Conservation (phyloP, 2,797 vertebrate species). For the Aselliscus stoliczkanus region DNA sequence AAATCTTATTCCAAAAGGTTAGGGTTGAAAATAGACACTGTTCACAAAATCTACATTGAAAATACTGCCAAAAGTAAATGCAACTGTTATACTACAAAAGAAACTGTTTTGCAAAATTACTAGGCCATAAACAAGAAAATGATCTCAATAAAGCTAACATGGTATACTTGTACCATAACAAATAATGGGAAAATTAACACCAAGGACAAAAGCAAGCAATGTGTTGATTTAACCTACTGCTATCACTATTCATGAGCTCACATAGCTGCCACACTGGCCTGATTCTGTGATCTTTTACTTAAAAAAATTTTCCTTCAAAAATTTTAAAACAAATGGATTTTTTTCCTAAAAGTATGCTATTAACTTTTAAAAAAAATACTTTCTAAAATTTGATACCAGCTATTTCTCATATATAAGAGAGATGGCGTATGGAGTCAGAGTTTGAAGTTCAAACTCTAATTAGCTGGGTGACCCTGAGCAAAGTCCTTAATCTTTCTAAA, state of each 20-base stretch:
- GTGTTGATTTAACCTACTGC: neutral
- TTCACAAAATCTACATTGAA: neutral
- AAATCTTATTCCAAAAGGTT: constrained; percentile 2
- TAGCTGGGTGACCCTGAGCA: neutral
- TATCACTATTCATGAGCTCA: neutral
- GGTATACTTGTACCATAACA: neutral
- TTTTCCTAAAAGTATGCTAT: constrained; percentile 11
- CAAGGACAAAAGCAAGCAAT: constrained; percentile 7
- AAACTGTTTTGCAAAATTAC: neutral
- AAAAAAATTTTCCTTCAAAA: constrained; percentile 31
- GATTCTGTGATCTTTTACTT: neutral
- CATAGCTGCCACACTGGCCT: neutral
- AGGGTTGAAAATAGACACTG: neutral
- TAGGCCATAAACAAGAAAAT: neutral
- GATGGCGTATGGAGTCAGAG: neutral
- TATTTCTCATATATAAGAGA: neutral
- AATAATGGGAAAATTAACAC: neutral
- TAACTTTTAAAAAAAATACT: neutral
- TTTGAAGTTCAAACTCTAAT: constrained; percentile 17
- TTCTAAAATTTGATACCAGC: neutral
- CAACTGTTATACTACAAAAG: neutral
- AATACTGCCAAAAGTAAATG: neutral
- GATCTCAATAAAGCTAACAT: neutral
- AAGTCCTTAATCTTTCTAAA: constrained; percentile 11
- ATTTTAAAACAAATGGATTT: neutral